A percentile compares a stretch with the other conserved stretches of the same genome.
These are phyloP conservation scores for Micoletzkya japonica DNA, from an alignment of 2,888 invertebrate genomes.

Conservation along the genomic window DNA sequence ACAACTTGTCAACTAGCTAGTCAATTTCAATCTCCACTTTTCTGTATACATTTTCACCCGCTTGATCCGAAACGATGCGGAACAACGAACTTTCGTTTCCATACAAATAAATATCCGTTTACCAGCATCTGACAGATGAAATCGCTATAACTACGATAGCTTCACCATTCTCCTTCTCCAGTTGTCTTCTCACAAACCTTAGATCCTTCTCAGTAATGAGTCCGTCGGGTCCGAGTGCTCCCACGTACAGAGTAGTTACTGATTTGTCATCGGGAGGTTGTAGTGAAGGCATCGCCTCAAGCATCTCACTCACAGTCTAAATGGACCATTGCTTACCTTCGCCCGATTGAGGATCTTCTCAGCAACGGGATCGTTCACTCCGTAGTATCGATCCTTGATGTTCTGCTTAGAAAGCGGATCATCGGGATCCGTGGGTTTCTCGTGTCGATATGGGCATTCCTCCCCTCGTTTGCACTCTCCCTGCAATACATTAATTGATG, in stretches of 20 bases:
- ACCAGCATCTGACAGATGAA: too few relatives aligned
- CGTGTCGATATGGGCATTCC: slow-evolving; percentile 92
- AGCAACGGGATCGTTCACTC: slow-evolving; percentile 92
- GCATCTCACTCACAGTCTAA: background rate
- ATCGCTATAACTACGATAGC: too few relatives aligned
- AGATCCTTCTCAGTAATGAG: slow-evolving; percentile 84
- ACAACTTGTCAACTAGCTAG: too few relatives aligned
- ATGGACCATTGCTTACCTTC: slow-evolving; percentile 26
- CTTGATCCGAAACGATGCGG: too few relatives aligned
- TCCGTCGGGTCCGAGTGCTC: slow-evolving; percentile 80
- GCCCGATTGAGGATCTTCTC: slow-evolving; percentile 87
- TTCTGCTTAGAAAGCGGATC: slow-evolving; percentile 94
- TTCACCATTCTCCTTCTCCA: too few relatives aligned
- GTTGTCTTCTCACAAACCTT: slow-evolving; percentile 33
- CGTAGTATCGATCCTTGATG: slow-evolving; percentile 89
- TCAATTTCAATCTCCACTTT: too few relatives aligned
- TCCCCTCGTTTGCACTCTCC: slow-evolving; percentile 93
- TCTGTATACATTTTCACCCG: too few relatives aligned
- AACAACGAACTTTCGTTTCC: too few relatives aligned
- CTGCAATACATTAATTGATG: background rate
- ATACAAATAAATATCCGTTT: too few relatives aligned
- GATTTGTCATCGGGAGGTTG: slow-evolving; percentile 92
- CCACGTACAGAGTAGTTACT: slow-evolving; percentile 96
- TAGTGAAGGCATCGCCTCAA: slow-evolving; percentile 86
- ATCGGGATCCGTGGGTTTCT: slow-evolving; percentile 94